phyloP scores from a whole-genome alignment of 2,888 invertebrate species.

The Plutella xylostella region DNA sequence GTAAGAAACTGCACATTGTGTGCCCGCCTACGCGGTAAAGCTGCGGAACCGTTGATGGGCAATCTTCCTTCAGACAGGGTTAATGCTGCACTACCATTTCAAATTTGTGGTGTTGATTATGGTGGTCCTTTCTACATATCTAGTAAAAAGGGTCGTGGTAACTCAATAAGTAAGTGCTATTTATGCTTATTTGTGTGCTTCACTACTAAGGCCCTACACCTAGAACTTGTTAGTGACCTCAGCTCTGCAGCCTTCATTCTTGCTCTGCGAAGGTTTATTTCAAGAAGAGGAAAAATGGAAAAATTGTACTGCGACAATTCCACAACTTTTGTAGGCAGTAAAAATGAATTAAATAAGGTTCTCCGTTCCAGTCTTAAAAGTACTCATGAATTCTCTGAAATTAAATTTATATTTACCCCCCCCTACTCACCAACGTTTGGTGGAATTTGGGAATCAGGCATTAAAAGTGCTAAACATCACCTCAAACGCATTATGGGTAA shows the following conservation, averaged over 20 bases:
- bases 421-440: slow-evolving; percentile 15
- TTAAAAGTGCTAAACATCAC: slow-evolving; percentile 13
- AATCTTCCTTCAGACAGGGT: background rate
- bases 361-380: background rate
- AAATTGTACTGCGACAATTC: background rate
- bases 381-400: background rate
- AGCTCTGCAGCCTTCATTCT: background rate
- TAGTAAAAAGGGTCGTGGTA: slow-evolving; percentile 13
- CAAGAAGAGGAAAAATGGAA: background rate
- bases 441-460: slow-evolving; percentile 15
- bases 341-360: background rate
- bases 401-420: slow-evolving; percentile 15
- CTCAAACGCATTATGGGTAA: slow-evolving; percentile 12
- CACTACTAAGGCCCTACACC: background rate
- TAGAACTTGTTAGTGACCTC: slow-evolving; percentile 6
- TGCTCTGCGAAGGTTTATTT: background rate
- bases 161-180: background rate
- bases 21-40: background rate
- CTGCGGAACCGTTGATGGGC: background rate
- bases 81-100: background rate
- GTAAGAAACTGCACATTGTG: background rate
- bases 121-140: background rate
- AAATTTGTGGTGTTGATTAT: background rate
- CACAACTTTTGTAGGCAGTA: slow-evolving; percentile 2
- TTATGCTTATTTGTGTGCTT: background rate